Evolutionary conservation across 2,797 vertebrate species (phyloP).

Genomic region (Peromyscus attwateri): DNA sequence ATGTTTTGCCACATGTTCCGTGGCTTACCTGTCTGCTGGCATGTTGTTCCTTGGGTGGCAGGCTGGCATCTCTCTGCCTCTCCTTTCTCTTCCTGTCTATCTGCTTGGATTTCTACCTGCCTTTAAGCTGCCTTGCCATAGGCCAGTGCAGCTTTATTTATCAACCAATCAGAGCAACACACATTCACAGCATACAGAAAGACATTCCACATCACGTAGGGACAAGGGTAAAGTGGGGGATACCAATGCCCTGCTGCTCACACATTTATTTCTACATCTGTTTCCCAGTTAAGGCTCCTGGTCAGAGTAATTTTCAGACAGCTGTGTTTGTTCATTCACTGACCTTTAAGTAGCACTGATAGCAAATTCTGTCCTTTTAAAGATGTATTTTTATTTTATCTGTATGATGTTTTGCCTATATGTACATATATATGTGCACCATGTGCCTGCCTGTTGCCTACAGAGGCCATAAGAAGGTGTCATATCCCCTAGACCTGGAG

Average conservation of each 20-base stretch:
- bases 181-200: too few species aligned
- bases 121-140: too few species aligned
- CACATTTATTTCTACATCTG: not conserved
- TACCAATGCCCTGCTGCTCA: not conserved
- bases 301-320: not conserved
- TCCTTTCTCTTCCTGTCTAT: too few species aligned
- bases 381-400: not conserved
- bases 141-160: too few species aligned
- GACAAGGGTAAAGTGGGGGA: too few species aligned
- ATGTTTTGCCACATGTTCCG: too few species aligned
- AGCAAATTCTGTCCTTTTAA: not conserved
- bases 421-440: not conserved
- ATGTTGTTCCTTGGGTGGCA: too few species aligned
- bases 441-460: not conserved
- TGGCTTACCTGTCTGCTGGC: too few species aligned
- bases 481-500: too few species aligned
- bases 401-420: not conserved
- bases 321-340: not conserved
- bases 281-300: not conserved
- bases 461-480: not conserved
- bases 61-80: too few species aligned
- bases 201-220: not conserved
- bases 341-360: not conserved
- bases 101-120: too few species aligned
- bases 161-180: too few species aligned